Base-by-base conservation (phyloP, 2,888 invertebrate species). In the Brachypalpus laphriformis region DNA sequence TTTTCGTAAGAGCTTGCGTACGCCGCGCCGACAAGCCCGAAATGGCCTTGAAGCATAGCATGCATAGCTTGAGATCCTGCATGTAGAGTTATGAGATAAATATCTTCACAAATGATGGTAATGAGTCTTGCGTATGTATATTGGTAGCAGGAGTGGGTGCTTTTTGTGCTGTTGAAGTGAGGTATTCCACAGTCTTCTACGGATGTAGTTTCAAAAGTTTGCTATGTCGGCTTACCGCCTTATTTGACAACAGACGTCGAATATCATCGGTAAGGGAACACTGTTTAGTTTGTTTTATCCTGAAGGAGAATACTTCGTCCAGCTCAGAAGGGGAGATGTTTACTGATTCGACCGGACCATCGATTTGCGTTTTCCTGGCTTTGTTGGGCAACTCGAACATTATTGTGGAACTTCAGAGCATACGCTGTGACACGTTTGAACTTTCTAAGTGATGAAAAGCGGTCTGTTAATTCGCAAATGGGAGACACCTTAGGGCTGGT, bases 21-120 rank as follows among this genome's bases (percentile, higher is more conserved):
- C n/a, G n/a, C n/a, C n/a, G 31, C 40, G 14, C 40, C 8, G 7
- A 31, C 6, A 31, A 31, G 4, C 31, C 6, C 2, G 8, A 31
- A 31, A 31, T 6, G 31, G 8, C 31, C 6, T 31, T 31, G 31
- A 31, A 31, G 31, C 31, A 31, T 8, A 2, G 9, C 51, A 1
- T 65, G 66, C 76, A 81, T 86, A 7, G 54, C n/a, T 57, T 65
- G 65, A 0, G 85, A 59, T 0, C 85, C 81, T 9, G 65, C 42
- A 11, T 75, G 57, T 2, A 65, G 34, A 2, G 70, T 51, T 9
- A 31, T 61, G 7, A 8, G 28, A 16, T 74, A 61, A 7, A 34
- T 66, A 4, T 80, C 63, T 8, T 72, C 22, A 8, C 65, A 72
- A 9, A 72, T 65, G 2, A 68, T 20, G 0, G 8, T 42, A 0